Base-by-base conservation (phyloP, 2,797 vertebrate genomes). In the Perodicticus potto region DNA sequence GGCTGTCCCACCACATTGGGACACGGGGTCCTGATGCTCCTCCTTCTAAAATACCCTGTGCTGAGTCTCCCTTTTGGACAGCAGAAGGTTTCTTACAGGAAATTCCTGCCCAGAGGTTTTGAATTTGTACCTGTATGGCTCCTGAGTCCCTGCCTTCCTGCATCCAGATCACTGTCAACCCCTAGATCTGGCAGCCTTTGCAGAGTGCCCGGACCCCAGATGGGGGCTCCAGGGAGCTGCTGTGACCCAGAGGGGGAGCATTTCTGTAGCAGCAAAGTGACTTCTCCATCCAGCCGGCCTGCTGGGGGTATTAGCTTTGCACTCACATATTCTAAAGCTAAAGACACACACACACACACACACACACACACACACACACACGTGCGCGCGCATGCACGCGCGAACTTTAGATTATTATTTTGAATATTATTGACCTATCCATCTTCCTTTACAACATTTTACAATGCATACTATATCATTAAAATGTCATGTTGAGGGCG, bases 391-490 rank as follows among this genome's bases (percentile, higher is more conserved):
- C n/a, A n/a, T n/a, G n/a, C 45, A 20, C 40, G 40, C 40, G 40
- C 40, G 40, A 19, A 14, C 57, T n/a, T 61, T 7, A 67, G 32
- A 2, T 32, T 13, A 78, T 40, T 72, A 40, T 55, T 40, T 70
- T 94, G 53, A 29, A 22, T 37, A 40, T 73, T 43, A 3, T n/a
- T 55, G 7, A 6, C 14, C 2, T 32, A 8, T 8, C 37, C 32
- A 0, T 32, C n/a, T 90, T 45, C 67, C 43, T 57, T 65, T 3
- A 19, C 10, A 9, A 29, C 61, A 5, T 34, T 32, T 10, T 12
- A 23, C 57, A 32, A 5, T 4, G n/a, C 2, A 2, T 7, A 17
- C 40, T 10, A 0, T 25, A 2, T 55, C 0, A 5, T 63, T 25
- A 55, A 27, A 37, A 14, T 10, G 10, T 49, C 43, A 5, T 5